Base-by-base conservation (phyloP, 2,888 invertebrate species). In the Eucriotettix oculatus region DNA sequence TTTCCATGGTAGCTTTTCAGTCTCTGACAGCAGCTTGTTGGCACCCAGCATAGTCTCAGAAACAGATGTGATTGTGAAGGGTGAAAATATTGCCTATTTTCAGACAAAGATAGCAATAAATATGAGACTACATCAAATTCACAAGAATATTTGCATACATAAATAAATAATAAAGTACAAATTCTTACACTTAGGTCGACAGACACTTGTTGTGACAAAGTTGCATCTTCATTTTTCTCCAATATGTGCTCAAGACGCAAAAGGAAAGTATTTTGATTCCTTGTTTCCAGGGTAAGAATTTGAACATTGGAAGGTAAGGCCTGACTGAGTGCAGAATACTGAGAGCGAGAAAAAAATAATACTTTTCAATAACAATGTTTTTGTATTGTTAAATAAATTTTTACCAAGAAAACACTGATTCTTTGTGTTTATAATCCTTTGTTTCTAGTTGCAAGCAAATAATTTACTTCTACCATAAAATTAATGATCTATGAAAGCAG, bases 231-330 rank as follows among this genome's bases (percentile, higher is more conserved):
- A 1, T 75, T 73, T 16, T 74, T 75, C 65, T 86, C 85, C 54
- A 86, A 76, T 63, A 86, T 79, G 69, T 92, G 89, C 68, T 93
- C 93, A 0, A 93, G 71, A 41, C 92, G 77, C 0, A 92, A 66
- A 16, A 93, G 72, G 14, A 87, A 67, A 40, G 77, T 76, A 0
- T 75, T 72, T 0, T 76, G 75, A 48, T 77, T 78, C 85, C 86
- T 88, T 0, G 88, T 87, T 67, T 92, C 92, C 54, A 91, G 68
- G 0, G 90, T 90, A 11, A 93, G 71, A 55, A 92, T 72, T 68
- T 90, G 85, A 0, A 91, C 73, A 54, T 86, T 86, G 42, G 75
- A 71, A 0, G 90, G 88, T 5, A 92, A 68, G 0, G 74, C 68
- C 9, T 70, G 66, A 5, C 75, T 72, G 1, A 86, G 65, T 2